These are phyloP conservation scores for Phrynocephalus guinanensis DNA, from an alignment of 2,797 vertebrate genomes.

Conservation along the genomic window DNA sequence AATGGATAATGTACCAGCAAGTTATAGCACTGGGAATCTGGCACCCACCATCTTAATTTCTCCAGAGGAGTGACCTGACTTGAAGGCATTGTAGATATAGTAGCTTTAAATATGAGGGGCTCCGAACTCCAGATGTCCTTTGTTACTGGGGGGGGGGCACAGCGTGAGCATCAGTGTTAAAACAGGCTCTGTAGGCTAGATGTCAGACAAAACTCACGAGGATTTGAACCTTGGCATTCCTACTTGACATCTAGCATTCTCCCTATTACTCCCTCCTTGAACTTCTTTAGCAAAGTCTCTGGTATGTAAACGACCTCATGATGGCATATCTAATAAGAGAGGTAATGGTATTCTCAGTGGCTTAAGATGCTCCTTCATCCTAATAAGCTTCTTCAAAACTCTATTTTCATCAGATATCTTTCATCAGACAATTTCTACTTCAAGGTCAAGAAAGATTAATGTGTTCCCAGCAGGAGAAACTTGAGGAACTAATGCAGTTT, in stretches of 20 bases:
- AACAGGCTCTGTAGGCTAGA: background rate
- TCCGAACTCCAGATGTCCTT: too few relatives aligned
- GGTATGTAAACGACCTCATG: conserved; percentile 48
- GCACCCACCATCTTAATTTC: background rate
- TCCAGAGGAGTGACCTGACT: background rate
- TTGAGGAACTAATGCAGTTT: conserved; percentile 55
- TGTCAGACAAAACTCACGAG: background rate
- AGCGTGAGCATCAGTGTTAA: too few relatives aligned
- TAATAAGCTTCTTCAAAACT: conserved; percentile 66
- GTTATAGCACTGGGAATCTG: background rate
- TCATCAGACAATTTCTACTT: conserved; percentile 61
- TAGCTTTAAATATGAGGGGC: too few relatives aligned
- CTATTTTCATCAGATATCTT: conserved; percentile 58
- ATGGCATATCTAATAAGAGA: conserved; percentile 52
- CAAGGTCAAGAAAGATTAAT: conserved; percentile 67
- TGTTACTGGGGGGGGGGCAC: too few relatives aligned
- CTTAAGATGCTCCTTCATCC: conserved; percentile 48
- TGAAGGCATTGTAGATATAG: background rate
- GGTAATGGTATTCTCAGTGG: conserved; percentile 53
- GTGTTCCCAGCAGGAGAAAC: conserved; percentile 59
- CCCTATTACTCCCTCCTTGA: background rate
- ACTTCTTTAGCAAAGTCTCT: conserved; percentile 56
- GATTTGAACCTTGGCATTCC: background rate
- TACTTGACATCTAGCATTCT: background rate
- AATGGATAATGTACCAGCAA: too few relatives aligned